These are phyloP conservation scores for Apeltes quadracus DNA, from an alignment of 2,113 vertebrate species.

Conservation along the genomic window DNA sequence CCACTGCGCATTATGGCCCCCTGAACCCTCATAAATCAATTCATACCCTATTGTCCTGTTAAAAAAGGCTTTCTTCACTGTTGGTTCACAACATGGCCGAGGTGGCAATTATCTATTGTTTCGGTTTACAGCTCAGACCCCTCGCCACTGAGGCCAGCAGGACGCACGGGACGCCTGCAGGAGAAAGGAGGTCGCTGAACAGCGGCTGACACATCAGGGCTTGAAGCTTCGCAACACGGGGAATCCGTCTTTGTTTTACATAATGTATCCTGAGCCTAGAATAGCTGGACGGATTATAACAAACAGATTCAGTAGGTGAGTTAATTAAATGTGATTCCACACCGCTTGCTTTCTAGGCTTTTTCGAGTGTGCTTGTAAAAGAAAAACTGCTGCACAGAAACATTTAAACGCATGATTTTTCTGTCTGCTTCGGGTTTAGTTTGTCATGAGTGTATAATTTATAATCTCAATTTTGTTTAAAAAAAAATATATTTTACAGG, in stretches of 20 bases:
- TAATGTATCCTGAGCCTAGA: slow-evolving; percentile 45
- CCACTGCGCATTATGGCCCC: slow-evolving; percentile 83
- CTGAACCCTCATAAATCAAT: slow-evolving; percentile 85
- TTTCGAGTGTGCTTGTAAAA: slow-evolving; percentile 25
- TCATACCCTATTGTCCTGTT: slow-evolving; percentile 82
- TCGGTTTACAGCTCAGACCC: slow-evolving; percentile 77
- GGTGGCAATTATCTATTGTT: slow-evolving; percentile 85
- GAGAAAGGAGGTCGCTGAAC: slow-evolving; percentile 44
- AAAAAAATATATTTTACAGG: slow-evolving; percentile 7
- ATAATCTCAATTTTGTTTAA: slow-evolving; percentile 30
- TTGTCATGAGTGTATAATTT: slow-evolving; percentile 15
- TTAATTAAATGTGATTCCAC: slow-evolving; percentile 35
- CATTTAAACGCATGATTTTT: slow-evolving; percentile 29
- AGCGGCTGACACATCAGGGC: slow-evolving; percentile 52
- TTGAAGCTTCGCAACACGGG: slow-evolving; percentile 36
- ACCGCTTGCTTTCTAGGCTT: not conserved
- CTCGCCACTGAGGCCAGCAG: slow-evolving; percentile 62
- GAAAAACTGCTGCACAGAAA: slow-evolving; percentile 36
- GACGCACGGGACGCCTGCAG: slow-evolving; percentile 72
- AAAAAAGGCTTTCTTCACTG: slow-evolving; percentile 73
- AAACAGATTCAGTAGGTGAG: slow-evolving; percentile 31
- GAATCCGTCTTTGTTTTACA: slow-evolving; percentile 64
- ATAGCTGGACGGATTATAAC: slow-evolving; percentile 12
- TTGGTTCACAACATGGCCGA: slow-evolving; percentile 72
- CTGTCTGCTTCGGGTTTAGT: slow-evolving; percentile 11